phyloP scores from a whole-genome alignment of 2,113 vertebrate species.

The Nanorana parkeri region DNA sequence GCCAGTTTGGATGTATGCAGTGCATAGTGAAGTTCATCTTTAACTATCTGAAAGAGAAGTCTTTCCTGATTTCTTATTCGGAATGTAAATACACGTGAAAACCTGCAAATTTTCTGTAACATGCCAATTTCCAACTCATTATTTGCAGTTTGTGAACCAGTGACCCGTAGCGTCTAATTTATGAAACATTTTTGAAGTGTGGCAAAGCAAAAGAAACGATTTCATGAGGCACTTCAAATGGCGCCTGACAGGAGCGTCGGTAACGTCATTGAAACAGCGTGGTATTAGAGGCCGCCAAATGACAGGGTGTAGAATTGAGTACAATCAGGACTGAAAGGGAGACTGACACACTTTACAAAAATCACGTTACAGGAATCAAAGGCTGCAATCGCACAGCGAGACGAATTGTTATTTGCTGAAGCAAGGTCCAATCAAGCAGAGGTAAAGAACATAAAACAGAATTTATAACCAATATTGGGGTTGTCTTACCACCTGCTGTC shows the following conservation, averaged over 20 bases:
- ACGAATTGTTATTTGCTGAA: slow-evolving; percentile 41
- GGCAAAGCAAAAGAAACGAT: slow-evolving; percentile 54
- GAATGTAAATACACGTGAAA: slow-evolving; percentile 33
- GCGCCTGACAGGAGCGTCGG: slow-evolving; percentile 33
- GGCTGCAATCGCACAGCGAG: slow-evolving; percentile 1
- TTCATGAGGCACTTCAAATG: slow-evolving; percentile 49
- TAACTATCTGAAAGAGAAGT: slow-evolving; percentile 19
- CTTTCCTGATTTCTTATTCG: slow-evolving; percentile 35
- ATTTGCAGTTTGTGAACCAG: slow-evolving; percentile 46
- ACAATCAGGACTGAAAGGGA: slow-evolving; percentile 31
- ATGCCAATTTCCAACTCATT: slow-evolving; percentile 49
- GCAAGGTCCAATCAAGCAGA: slow-evolving; percentile 33
- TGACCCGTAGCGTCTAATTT: slow-evolving; percentile 52
- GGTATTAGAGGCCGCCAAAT: slow-evolving; percentile 50
- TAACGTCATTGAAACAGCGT: slow-evolving; percentile 43
- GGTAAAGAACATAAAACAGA: slow-evolving; percentile 27
- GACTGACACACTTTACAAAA: slow-evolving; percentile 54
- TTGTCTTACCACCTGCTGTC: slow-evolving; percentile 19
- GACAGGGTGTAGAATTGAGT: slow-evolving; percentile 46
- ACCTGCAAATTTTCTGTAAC: slow-evolving; percentile 42
- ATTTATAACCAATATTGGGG: slow-evolving; percentile 39
- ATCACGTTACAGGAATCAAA: slow-evolving; percentile 38
- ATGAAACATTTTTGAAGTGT: slow-evolving; percentile 56
- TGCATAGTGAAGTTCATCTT: background rate
- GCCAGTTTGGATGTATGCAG: too few relatives aligned